Evolutionary conservation across 2,888 invertebrate species (phyloP).

Genomic region (Lumbricus terrestris): DNA sequence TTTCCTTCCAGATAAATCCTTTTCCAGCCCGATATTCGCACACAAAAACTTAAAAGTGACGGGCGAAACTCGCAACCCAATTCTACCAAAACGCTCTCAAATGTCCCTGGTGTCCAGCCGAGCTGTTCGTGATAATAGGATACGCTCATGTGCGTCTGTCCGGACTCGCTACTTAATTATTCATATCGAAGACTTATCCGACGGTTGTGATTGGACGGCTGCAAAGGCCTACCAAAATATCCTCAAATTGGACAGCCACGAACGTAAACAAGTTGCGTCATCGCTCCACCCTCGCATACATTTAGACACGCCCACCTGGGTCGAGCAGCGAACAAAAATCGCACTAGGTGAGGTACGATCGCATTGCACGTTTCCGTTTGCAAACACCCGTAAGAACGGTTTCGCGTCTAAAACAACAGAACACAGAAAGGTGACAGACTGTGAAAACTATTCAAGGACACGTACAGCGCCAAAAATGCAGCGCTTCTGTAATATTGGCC

Average conservation of each 20-base stretch:
- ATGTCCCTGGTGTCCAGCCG: neutral
- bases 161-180: neutral
- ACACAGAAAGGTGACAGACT: no score
- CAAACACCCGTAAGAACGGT: neutral
- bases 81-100: neutral
- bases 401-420: no score
- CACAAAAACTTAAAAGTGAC: neutral
- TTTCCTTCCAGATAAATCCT: neutral
- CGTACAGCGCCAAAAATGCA: no score
- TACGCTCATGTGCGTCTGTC: neutral
- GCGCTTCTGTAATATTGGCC: no score
- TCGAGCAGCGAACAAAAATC: neutral
- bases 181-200: neutral
- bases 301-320: neutral
- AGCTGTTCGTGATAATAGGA: neutral
- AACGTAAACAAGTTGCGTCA: neutral
- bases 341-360: neutral
- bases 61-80: neutral
- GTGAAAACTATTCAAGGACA: no score
- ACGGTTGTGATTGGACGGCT: neutral
- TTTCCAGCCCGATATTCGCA: neutral
- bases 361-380: neutral
- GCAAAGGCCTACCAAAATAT: neutral
- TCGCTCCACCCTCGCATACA: neutral
- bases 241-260: neutral